Percentiles rank a stretch among this genome's conserved stretches.
These are phyloP conservation scores for Bombus huntii DNA, from an alignment of 1,140 invertebrate genomes.

Conservation along the genomic window DNA sequence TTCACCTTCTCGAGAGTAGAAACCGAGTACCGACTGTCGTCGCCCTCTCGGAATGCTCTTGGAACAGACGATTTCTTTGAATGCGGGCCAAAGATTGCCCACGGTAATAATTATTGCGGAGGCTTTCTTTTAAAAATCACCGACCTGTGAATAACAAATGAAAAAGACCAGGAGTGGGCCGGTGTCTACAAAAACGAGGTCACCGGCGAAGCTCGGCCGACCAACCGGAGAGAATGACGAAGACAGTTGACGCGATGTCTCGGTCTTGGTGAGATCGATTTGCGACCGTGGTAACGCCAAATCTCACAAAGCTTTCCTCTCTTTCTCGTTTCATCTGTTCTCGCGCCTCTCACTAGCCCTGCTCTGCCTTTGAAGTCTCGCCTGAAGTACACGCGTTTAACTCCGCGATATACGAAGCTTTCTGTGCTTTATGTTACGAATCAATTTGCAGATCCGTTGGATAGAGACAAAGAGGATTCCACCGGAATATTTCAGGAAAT, in stretches of 20 bases:
- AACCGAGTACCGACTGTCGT: conserved; percentile 34
- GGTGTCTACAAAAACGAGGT: conserved; percentile 42
- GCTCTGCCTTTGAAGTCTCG: conserved; percentile 19
- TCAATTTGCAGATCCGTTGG: too few species aligned
- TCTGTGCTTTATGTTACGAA: too few species aligned
- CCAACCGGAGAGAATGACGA: background rate
- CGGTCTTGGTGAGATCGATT: conserved; percentile 40
- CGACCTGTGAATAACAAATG: conserved; percentile 68
- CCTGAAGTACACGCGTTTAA: background rate
- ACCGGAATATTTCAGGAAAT: too few species aligned
- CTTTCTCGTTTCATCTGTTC: background rate
- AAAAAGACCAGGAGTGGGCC: conserved; percentile 60
- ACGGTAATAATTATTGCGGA: conserved; percentile 69
- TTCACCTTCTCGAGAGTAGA: conserved; percentile 10
- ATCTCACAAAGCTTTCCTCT: conserved; percentile 11
- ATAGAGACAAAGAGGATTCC: too few species aligned
- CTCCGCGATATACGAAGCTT: background rate
- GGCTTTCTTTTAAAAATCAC: conserved; percentile 67
- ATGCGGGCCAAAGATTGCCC: conserved; percentile 67
- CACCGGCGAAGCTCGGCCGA: conserved; percentile 2
- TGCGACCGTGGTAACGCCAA: conserved; percentile 31
- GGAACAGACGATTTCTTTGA: conserved; percentile 62
- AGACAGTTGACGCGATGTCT: conserved; percentile 4
- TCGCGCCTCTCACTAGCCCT: background rate
- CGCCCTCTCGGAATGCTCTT: conserved; percentile 36